phyloP scores from a whole-genome alignment of 53 echinoderm and acorn worm species.

The Actinopyga echinites region DNA sequence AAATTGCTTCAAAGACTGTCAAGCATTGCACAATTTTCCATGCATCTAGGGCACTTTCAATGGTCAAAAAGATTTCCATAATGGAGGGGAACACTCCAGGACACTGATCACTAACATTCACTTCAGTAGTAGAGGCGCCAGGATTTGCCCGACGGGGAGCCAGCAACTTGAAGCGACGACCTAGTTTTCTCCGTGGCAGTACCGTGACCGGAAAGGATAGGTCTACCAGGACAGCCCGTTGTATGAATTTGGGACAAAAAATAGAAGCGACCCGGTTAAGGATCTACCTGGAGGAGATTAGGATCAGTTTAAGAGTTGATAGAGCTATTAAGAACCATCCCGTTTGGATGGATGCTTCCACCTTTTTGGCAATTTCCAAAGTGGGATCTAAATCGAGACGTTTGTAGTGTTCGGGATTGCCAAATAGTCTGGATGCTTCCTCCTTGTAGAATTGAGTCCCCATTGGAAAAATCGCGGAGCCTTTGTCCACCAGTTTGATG shows the following conservation, averaged over 20 bases:
- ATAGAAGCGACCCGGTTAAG: constrained; percentile 28
- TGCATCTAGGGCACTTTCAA: too few relatives aligned
- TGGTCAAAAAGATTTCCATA: too few relatives aligned
- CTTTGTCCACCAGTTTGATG: neutral
- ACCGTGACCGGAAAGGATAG: neutral
- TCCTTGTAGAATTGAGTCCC: neutral
- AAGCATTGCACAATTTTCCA: too few relatives aligned
- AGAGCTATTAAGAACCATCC: neutral
- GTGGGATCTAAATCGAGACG: neutral
- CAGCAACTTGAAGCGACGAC: too few relatives aligned
- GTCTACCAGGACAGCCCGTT: neutral
- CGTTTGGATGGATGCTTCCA: neutral
- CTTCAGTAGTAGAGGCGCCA: too few relatives aligned
- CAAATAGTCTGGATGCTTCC: too few relatives aligned
- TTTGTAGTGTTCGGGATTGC: too few relatives aligned
- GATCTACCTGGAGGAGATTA: constrained; percentile 21
- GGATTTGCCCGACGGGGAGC: too few relatives aligned
- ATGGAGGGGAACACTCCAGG: too few relatives aligned
- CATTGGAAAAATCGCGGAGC: too few relatives aligned
- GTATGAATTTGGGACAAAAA: constrained; percentile 36
- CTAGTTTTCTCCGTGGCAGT: neutral
- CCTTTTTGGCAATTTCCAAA: neutral
- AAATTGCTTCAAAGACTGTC: too few relatives aligned
- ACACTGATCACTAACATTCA: too few relatives aligned
- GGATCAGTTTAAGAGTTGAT: constrained; percentile 13